Base-by-base conservation (phyloP, 1,140 invertebrate genomes). In the Paraescarpia echinospica region DNA sequence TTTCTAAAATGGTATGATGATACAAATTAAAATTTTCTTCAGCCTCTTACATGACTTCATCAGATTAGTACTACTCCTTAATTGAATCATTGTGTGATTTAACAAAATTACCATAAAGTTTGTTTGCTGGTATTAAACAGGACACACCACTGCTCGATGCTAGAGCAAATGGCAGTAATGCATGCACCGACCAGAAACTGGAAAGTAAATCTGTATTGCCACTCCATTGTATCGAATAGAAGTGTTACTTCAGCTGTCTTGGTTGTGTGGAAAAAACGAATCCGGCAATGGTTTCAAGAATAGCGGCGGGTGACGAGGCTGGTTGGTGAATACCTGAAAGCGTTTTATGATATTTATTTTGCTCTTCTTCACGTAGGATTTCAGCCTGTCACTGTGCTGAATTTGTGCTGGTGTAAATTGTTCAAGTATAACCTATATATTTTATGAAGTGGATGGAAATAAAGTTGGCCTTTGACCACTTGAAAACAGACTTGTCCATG, bases 391-490 rank as follows among this genome's bases (percentile, higher is more conserved):
- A 2, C 59, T 77, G 59, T 77, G 59, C 59, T 31, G 59, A 77
- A 18, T 77, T 77, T 77, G 59, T 77, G 59, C 59, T 77, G 59
- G 59, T 77, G 59, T 77, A 77, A 77, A 77, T 77, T 77, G 59
- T 77, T 77, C 59, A 77, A 77, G 59, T 77, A 77, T 77, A 77
- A 77, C 27, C 59, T 77, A 77, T 77, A 77, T 77, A 77, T 77
- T 77, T 77, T 77, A 77, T 77, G 59, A 77, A 77, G 59, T 77
- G 59, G 59, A 77, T 77, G 59, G 59, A 77, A 77, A 77, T 77
- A 77, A 77, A 77, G 59, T 77, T 77, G 59, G 59, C 59, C 59
- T 77, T 77, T 77, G 59, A 77, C 59, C 59, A 77, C 59, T 77
- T 77, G 27, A 77, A 77, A 77, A 77, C 14, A 14, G 14, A 77